Conservation (phyloP, 2,888 invertebrate species). For the Cantharis flavilabris region DNA sequence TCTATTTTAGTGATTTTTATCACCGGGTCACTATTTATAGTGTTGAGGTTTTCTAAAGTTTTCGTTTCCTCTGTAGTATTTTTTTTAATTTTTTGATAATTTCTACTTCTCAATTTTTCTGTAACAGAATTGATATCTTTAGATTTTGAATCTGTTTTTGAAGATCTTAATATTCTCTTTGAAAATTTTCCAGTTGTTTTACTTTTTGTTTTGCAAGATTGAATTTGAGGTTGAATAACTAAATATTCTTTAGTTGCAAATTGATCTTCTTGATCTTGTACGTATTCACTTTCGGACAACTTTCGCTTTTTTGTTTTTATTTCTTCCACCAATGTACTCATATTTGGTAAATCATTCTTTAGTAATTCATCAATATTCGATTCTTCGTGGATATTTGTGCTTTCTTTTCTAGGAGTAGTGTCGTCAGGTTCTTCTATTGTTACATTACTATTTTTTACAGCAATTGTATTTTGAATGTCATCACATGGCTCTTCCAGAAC, state of each 20-base stretch:
- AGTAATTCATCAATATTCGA: background rate
- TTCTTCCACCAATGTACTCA: background rate
- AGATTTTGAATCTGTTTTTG: background rate
- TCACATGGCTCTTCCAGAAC: no score
- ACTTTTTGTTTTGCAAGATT: background rate
- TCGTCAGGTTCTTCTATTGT: background rate
- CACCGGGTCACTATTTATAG: no score
- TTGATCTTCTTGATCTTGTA: background rate
- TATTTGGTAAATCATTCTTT: background rate
- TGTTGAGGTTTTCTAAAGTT: background rate
- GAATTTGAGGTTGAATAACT: background rate
- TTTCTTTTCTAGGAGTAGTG: background rate
- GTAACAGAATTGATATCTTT: conserved; percentile 8
- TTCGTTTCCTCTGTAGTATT: background rate
- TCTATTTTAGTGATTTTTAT: background rate
- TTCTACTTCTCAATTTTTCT: conserved; percentile 12
- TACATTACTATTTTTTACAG: background rate
- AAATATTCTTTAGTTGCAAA: background rate
- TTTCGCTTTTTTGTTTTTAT: background rate
- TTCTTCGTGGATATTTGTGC: background rate
- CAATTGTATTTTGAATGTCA: background rate
- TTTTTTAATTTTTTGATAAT: background rate
- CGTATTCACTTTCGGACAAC: background rate
- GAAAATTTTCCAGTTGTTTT: background rate
- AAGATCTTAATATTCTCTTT: background rate